Percentiles rank a stretch among this genome's conserved stretches.
Evolutionary conservation across 2,113 vertebrate species (phyloP).

Genomic region (Ctenomys sociabilis): DNA sequence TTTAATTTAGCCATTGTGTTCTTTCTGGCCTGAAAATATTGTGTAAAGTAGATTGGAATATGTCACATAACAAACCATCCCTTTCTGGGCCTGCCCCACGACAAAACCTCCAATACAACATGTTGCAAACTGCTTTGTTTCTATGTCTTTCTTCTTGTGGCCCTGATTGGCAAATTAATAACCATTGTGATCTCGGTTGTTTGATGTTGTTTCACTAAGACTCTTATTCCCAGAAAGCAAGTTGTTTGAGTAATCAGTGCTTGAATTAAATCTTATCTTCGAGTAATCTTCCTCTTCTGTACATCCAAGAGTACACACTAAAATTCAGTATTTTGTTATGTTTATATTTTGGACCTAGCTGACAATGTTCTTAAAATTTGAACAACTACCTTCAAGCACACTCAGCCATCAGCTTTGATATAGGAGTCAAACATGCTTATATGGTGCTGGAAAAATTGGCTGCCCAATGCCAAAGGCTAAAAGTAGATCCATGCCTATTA

Average conservation of each 20-base stretch:
- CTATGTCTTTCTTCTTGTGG: background rate
- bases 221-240: background rate
- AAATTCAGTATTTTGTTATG: constrained; percentile 21
- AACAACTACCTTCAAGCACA: background rate
- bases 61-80: background rate
- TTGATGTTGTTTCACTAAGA: background rate
- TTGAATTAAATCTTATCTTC: background rate
- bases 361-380: background rate
- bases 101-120: background rate
- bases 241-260: background rate
- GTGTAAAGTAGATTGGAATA: background rate
- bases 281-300: background rate
- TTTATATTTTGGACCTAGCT: background rate
- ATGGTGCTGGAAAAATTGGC: no score
- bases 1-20: background rate
- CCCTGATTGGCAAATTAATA: background rate
- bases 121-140: background rate
- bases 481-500: no score
- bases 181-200: background rate
- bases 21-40: background rate
- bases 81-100: background rate
- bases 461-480: no score
- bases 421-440: no score
- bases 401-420: no score
- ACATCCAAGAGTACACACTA: background rate